These are phyloP conservation scores for Acanthosepion esculentum DNA, from an alignment of 2,888 invertebrate species.

Conservation along the genomic window DNA sequence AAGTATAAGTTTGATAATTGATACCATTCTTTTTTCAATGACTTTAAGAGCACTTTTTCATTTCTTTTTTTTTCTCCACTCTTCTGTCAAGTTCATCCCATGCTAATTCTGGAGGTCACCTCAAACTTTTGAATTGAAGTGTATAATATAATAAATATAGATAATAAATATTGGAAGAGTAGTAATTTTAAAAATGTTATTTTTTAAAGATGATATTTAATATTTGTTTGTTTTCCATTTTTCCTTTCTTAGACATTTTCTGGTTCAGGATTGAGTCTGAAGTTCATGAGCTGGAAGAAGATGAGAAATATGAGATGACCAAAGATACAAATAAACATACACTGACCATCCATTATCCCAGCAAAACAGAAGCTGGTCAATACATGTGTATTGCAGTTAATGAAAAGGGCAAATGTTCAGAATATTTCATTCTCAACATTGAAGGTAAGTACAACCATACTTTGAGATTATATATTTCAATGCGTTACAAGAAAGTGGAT, in stretches of 20 bases:
- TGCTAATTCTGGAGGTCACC: too few species aligned
- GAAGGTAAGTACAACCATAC: constrained; percentile 63
- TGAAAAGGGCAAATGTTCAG: constrained; percentile 66
- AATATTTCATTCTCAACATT: constrained; percentile 68
- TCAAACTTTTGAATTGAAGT: too few species aligned
- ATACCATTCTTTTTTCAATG: too few species aligned
- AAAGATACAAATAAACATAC: constrained; percentile 57
- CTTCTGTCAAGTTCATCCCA: too few species aligned
- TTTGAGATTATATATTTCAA: not conserved
- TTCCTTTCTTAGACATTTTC: constrained; percentile 69
- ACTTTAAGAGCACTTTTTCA: too few species aligned
- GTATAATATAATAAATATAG: too few species aligned
- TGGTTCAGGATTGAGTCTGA: constrained; percentile 69
- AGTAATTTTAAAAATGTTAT: not conserved
- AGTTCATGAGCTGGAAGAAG: constrained; percentile 68
- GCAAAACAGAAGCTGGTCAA: constrained; percentile 63
- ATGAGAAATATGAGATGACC: constrained; percentile 66
- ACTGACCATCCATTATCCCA: constrained; percentile 66
- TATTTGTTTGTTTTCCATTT: not conserved
- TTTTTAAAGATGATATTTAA: not conserved
- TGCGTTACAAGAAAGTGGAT: too few species aligned
- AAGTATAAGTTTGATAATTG: too few species aligned
- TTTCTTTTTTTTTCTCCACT: too few species aligned
- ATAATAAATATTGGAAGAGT: too few species aligned
- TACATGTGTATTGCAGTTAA: constrained; percentile 70